A percentile compares a stretch with the other conserved stretches of the same genome.
Evolutionary conservation across 2,113 vertebrate genomes (phyloP).

Genomic region (Odocoileus virginianus): DNA sequence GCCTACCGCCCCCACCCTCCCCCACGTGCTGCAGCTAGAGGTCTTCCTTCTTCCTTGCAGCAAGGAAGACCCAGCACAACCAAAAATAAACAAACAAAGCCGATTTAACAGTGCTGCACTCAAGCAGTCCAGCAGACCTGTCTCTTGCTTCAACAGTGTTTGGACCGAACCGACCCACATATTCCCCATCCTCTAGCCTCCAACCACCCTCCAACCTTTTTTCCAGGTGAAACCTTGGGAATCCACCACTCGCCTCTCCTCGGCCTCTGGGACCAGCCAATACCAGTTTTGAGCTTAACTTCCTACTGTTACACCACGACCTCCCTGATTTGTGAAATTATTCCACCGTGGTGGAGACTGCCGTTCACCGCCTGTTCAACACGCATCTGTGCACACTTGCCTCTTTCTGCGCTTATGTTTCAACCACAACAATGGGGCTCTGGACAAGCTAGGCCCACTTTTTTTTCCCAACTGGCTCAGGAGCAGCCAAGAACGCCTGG

Average conservation of each 20-base stretch:
- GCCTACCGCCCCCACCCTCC: background rate
- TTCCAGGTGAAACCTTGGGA: background rate
- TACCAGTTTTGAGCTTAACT: background rate
- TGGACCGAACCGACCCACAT: background rate
- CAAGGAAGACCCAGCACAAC: background rate
- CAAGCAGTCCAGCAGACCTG: background rate
- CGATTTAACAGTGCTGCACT: background rate
- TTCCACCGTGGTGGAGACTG: background rate
- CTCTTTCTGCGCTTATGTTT: background rate
- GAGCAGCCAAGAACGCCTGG: background rate
- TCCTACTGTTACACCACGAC: background rate
- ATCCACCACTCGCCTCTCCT: background rate
- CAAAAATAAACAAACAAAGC: background rate
- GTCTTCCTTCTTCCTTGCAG: background rate
- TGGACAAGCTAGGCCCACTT: background rate
- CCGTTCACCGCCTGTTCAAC: background rate
- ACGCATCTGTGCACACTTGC: background rate
- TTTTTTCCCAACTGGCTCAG: background rate
- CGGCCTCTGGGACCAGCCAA: background rate
- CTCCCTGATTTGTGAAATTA: background rate
- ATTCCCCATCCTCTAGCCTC: background rate
- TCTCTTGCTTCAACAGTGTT: background rate
- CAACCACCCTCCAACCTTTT: background rate
- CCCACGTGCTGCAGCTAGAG: background rate
- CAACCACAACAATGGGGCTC: background rate